Conservation (phyloP, 1,140 invertebrate species). For the Zaprionus lachaisei region DNA sequence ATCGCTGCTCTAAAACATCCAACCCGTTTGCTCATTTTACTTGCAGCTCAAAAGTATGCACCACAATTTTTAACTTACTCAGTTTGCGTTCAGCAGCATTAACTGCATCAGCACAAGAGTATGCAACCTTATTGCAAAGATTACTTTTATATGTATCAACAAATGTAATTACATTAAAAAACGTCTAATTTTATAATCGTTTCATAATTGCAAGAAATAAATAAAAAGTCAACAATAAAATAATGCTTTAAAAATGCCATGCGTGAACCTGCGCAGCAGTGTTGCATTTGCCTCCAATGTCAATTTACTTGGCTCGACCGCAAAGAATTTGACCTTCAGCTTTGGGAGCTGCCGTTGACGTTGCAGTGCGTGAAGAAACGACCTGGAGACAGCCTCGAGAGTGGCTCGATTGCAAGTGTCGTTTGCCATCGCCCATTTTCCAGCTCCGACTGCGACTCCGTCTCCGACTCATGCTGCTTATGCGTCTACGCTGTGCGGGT, state of each 20-base stretch:
- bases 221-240: background rate
- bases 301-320: slow-evolving; percentile 10
- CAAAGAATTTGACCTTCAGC: slow-evolving; percentile 7
- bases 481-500: slow-evolving; percentile 32
- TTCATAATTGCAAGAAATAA: no score
- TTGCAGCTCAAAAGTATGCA: slow-evolving; percentile 6
- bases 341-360: background rate
- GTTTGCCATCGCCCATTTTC: slow-evolving; percentile 8
- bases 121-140: slow-evolving; percentile 13
- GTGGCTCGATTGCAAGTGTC: slow-evolving; percentile 51
- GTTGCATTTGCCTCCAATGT: background rate
- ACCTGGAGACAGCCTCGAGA: background rate
- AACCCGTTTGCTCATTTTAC: background rate
- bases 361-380: slow-evolving; percentile 24
- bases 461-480: background rate
- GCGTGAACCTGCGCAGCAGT: background rate
- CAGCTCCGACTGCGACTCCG: background rate
- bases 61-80: background rate
- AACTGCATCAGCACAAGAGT: slow-evolving; percentile 17
- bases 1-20: background rate
- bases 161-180: no score
- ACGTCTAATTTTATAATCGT: no score
- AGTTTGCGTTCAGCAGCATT: slow-evolving; percentile 2
- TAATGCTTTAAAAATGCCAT: background rate
- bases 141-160: background rate